Base-by-base conservation (phyloP, 2,888 invertebrate genomes). In the Drosophila stalkeri region DNA sequence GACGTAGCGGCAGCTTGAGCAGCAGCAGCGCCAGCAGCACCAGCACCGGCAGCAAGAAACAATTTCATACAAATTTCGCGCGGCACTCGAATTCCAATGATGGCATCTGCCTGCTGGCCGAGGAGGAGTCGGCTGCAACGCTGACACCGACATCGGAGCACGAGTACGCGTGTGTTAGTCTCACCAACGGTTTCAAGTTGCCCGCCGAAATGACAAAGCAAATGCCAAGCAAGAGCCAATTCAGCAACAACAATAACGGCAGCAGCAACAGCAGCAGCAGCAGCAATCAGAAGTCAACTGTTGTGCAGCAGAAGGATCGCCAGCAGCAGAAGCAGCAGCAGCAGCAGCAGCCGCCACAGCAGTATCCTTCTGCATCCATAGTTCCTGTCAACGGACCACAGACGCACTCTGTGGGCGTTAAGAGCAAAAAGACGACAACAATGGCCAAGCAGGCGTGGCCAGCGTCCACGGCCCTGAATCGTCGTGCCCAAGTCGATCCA, bases 401-500 rank as follows among this genome's bases (percentile, higher is more conserved):
- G 76, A 63, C 59, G 14, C 75, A 70, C 68, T 37, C 60, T 81
- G 82, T 75, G 75, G 65, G 71, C 80, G 81, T 79, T 79, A 84
- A 74, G 41, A 75, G 73, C 41, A 77, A 76, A 62, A 67, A 79
- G 60, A 44, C 80, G 20, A 71, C 80, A 66, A 39, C 75, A 77
- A 60, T 77, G 65, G 71, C 79, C 72, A 86, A 82, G 59, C 82
- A 82, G 65, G 66, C 83, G 46, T 85, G 85, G 81, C 82, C 80
- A 59, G 77, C 81, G 64, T 69, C 81, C 61, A 74, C 77, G 55
- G 80, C 77, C 14, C 76, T 86, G 80, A 90, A 92, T 82, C 91
- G 92, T 55, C 89, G 91, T 56, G 91, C 93, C 59, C 92, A 93
- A 73, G 92, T 93, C 52, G 93, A 93, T 85, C 93, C 93, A 43